Conservation (phyloP, 37 sponge, comb jelly and placozoan species). For the Agelas oroides region DNA sequence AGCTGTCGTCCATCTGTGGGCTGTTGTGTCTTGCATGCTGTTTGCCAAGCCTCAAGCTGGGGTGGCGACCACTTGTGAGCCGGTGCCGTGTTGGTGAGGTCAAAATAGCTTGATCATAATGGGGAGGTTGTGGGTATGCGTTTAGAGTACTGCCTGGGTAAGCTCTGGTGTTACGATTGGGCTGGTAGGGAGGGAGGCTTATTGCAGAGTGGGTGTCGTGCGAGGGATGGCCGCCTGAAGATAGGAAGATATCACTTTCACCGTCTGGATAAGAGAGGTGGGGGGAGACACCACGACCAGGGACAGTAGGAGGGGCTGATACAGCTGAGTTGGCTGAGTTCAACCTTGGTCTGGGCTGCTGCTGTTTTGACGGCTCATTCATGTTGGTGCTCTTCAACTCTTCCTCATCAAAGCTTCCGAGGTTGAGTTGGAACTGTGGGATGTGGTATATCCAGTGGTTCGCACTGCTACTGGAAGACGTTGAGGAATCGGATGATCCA, state of each 20-base stretch:
- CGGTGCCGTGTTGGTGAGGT: background rate
- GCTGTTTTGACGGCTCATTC: background rate
- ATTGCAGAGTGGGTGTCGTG: background rate
- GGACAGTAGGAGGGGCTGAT: constrained; percentile 26
- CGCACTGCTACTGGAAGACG: constrained; percentile 26
- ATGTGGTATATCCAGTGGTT: constrained; percentile 67
- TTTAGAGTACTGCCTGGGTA: too few relatives aligned
- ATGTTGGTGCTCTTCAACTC: background rate
- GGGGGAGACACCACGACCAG: constrained; percentile 32
- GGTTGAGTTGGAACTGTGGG: constrained; percentile 45
- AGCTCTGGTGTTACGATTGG: too few relatives aligned
- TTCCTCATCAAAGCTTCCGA: background rate
- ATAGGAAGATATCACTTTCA: constrained; percentile 41
- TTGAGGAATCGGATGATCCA: constrained; percentile 28
- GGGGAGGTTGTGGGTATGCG: background rate
- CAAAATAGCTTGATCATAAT: background rate
- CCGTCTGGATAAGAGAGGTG: constrained; percentile 1
- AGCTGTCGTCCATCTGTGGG: background rate
- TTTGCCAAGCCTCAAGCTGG: constrained; percentile 33
- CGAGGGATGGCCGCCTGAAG: background rate
- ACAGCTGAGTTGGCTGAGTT: constrained; percentile 28
- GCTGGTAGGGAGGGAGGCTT: constrained; percentile 19
- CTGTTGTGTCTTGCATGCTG: background rate
- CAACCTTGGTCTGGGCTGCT: background rate
- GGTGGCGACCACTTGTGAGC: constrained; percentile 16